phyloP scores from a whole-genome alignment of 1,140 invertebrate genomes.

The Zophobas atratus region DNA sequence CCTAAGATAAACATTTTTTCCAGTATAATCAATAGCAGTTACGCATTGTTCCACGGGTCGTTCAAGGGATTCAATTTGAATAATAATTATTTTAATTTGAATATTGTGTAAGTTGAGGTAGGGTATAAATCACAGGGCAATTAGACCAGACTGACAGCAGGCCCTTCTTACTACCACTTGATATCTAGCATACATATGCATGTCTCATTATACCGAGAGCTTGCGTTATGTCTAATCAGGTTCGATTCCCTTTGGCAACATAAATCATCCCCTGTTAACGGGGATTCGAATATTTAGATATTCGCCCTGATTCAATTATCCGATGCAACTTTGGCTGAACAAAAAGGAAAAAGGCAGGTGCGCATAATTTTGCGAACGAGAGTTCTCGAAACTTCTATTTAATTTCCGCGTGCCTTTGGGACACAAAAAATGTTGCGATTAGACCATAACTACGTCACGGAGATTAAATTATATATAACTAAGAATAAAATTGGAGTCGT shows the following conservation, averaged over 20 bases:
- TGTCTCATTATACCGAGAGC: constrained; percentile 55
- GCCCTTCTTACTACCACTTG: constrained; percentile 50
- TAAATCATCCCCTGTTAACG: constrained; percentile 55
- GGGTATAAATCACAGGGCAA: constrained; percentile 54
- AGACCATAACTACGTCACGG: too few species aligned
- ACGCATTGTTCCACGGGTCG: constrained; percentile 17
- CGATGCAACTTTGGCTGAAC: not conserved
- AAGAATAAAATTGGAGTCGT: too few species aligned
- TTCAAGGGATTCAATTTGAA: constrained; percentile 51
- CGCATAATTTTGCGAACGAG: too few species aligned
- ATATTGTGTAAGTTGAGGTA: constrained; percentile 51
- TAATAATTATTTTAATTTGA: constrained; percentile 55
- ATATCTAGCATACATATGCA: constrained; percentile 54
- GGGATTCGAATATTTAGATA: constrained; percentile 48
- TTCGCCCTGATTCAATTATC: constrained; percentile 30
- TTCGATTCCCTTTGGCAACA: constrained; percentile 53
- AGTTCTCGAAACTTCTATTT: too few species aligned
- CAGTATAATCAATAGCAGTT: not conserved
- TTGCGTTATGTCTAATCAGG: constrained; percentile 54
- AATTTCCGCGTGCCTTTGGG: too few species aligned
- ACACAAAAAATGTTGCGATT: too few species aligned
- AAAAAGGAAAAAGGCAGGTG: not conserved
- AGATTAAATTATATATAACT: too few species aligned
- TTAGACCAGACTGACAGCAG: constrained; percentile 53
- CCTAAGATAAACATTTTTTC: constrained; percentile 4